A percentile compares a stretch with the other conserved stretches of the same genome.
Evolutionary conservation across 2,888 invertebrate genomes (phyloP).

Genomic region (Blastobasis adustella): DNA sequence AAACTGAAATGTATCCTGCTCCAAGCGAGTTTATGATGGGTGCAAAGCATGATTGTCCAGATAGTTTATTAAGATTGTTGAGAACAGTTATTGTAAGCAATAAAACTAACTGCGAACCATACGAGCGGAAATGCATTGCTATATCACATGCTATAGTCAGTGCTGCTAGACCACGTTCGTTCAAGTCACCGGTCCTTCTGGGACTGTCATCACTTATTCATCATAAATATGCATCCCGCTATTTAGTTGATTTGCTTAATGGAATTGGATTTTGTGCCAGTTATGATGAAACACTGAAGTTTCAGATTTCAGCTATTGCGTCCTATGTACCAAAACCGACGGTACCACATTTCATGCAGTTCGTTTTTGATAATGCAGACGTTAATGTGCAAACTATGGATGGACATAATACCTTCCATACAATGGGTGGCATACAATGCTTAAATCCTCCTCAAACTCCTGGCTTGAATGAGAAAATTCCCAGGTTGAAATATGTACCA

Average conservation of each 20-base stretch:
- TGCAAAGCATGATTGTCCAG: not conserved
- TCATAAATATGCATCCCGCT: constrained; percentile 8
- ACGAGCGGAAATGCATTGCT: not conserved
- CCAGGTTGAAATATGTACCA: not conserved
- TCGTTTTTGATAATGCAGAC: too few relatives aligned
- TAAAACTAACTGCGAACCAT: not conserved
- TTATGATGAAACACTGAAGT: constrained; percentile 4
- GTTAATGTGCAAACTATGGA: constrained; percentile 7
- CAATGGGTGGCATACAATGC: constrained; percentile 11
- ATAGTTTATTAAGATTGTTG: not conserved
- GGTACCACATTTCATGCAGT: not conserved
- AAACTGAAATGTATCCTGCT: not conserved
- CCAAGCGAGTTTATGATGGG: not conserved
- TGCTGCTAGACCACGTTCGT: constrained; percentile 23
- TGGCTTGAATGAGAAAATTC: not conserved
- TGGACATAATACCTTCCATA: constrained; percentile 10
- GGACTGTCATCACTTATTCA: constrained; percentile 6
- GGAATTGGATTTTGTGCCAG: constrained; percentile 8
- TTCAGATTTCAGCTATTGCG: constrained; percentile 21
- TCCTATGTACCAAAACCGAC: not conserved
- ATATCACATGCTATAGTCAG: constrained; percentile 29
- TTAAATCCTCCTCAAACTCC: not conserved
- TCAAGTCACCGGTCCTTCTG: constrained; percentile 11
- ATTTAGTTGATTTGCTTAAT: constrained; percentile 8
- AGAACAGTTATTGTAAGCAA: not conserved